Conservation (phyloP, 2,888 invertebrate genomes). For the Stenodema calcarata region DNA sequence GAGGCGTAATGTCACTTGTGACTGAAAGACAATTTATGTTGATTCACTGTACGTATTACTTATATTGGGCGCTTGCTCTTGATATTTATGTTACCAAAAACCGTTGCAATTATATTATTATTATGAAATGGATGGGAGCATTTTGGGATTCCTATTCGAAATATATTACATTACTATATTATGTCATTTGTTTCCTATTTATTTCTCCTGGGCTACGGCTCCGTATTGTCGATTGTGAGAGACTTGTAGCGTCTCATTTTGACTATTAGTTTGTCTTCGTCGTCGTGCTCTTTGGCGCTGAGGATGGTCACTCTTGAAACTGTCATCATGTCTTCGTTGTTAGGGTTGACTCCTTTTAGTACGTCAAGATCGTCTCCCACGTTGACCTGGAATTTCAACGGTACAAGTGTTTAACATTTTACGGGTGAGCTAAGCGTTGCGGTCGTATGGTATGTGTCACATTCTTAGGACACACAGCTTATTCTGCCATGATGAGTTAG, state of each 20-base stretch:
- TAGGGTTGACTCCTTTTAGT: slow-evolving; percentile 70
- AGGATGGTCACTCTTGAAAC: slow-evolving; percentile 75
- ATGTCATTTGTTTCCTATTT: neutral
- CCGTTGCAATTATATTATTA: neutral
- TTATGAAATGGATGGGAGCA: neutral
- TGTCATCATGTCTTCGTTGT: slow-evolving; percentile 73
- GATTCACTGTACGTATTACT: neutral
- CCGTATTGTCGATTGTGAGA: slow-evolving; percentile 77
- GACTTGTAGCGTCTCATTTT: slow-evolving; percentile 73
- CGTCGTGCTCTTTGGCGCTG: slow-evolving; percentile 64
- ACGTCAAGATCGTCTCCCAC: slow-evolving; percentile 81
- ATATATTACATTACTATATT: neutral
- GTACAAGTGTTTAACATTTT: too few relatives aligned
- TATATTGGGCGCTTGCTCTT: slow-evolving; percentile 1
- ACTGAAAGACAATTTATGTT: slow-evolving; percentile 1
- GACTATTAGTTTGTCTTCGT: slow-evolving; percentile 62
- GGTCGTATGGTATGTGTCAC: too few relatives aligned
- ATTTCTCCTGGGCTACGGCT: neutral
- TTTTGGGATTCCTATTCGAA: neutral
- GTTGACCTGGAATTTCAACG: slow-evolving; percentile 64
- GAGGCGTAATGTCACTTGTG: neutral
- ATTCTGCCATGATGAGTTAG: too few relatives aligned
- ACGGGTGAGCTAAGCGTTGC: too few relatives aligned
- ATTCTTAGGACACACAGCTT: too few relatives aligned
- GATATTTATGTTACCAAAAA: slow-evolving; percentile 14